Percentiles rank a stretch among this genome's conserved stretches.
phyloP scores from a whole-genome alignment of 2,888 invertebrate genomes.

The Listrodromus nycthemerus region DNA sequence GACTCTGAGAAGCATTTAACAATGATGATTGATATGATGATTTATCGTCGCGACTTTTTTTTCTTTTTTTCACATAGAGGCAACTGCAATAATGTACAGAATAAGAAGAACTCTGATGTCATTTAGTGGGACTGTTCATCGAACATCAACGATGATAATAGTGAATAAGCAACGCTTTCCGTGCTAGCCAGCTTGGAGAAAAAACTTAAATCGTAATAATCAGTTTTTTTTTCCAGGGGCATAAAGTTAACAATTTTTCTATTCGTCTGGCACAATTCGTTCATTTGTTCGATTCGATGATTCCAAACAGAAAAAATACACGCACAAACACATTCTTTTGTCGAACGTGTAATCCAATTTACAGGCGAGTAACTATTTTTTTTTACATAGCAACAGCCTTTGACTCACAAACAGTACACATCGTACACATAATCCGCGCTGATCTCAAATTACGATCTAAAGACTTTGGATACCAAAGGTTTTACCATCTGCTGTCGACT shows the following conservation, averaged over 20 bases:
- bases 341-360: conserved; percentile 9
- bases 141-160: conserved; percentile 63
- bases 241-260: conserved; percentile 29
- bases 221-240: conserved; percentile 1
- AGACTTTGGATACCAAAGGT: conserved; percentile 79
- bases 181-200: conserved; percentile 54
- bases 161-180: conserved; percentile 53
- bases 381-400: conserved; percentile 67
- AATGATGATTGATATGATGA: conserved; percentile 34
- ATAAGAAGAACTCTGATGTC: conserved; percentile 27
- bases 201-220: conserved; percentile 26
- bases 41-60: conserved; percentile 23
- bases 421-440: conserved; percentile 30
- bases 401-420: conserved; percentile 61
- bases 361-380: conserved; percentile 18
- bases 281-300: conserved; percentile 29
- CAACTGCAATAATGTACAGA: conserved; percentile 51
- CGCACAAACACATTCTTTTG: neutral
- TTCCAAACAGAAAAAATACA: conserved; percentile 30
- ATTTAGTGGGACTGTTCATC: conserved; percentile 23
- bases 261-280: conserved; percentile 32
- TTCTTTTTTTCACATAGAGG: conserved; percentile 21
- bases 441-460: conserved; percentile 73
- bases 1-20: conserved; percentile 36
- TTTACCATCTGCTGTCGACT: conserved; percentile 78